A percentile compares a stretch with the other conserved stretches of the same genome.
Evolutionary conservation across 2,797 vertebrate genomes (phyloP).

Genomic region (Poecilia gillii): DNA sequence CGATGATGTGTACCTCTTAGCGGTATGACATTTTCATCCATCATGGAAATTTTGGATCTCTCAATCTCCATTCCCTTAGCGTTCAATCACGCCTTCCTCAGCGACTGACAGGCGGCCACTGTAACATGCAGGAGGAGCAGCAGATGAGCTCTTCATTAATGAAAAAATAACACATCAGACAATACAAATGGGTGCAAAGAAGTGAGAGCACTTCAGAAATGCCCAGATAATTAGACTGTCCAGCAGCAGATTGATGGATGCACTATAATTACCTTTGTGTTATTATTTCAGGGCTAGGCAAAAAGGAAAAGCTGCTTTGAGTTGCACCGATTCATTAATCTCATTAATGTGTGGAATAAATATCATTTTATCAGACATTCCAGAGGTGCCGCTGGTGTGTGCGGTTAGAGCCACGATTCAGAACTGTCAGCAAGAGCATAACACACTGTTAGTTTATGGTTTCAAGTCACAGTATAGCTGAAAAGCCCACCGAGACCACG

Average conservation of each 20-base stretch:
- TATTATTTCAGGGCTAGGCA: conserved; percentile 94
- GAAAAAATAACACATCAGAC: conserved; percentile 87
- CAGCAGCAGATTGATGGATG: conserved; percentile 93
- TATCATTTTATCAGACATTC: conserved; percentile 99
- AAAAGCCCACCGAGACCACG: conserved; percentile 45
- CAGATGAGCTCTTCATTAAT: conserved; percentile 84
- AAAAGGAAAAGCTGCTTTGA: conserved; percentile 82
- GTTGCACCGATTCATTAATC: conserved; percentile 95
- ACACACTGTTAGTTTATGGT: conserved; percentile 82
- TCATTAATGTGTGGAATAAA: conserved; percentile 99
- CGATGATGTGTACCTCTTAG: conserved; percentile 83
- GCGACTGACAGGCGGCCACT: conserved; percentile 78
- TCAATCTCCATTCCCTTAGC: conserved; percentile 73
- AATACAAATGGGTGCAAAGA: conserved; percentile 84
- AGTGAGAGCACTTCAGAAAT: conserved; percentile 87
- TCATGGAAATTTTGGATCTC: conserved; percentile 85
- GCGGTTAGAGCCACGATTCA: conserved; percentile 89
- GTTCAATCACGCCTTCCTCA: conserved; percentile 76
- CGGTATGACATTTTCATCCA: conserved; percentile 81
- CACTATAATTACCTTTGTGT: conserved; percentile 97
- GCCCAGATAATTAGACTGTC: conserved; percentile 88
- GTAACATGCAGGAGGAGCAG: conserved; percentile 76
- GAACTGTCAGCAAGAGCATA: conserved; percentile 82
- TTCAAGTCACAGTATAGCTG: conserved; percentile 80
- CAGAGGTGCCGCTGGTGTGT: conserved; percentile 90